Base-by-base conservation (phyloP, 2,113 vertebrate genomes). In the Damaliscus lunatus region DNA sequence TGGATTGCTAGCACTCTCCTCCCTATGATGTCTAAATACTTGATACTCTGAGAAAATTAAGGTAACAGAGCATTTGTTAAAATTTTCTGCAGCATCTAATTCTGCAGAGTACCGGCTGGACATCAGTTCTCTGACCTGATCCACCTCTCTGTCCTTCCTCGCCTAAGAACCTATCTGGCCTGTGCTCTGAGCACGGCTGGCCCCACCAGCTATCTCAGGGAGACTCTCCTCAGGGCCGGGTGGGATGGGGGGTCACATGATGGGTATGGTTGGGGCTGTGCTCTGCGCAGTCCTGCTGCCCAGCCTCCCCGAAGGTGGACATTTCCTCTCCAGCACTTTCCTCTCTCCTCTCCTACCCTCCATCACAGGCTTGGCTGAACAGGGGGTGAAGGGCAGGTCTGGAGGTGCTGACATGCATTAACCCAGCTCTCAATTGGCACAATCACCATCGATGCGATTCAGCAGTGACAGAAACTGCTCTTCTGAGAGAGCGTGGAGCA, bases 401-500 rank as follows among this genome's bases (percentile, higher is more conserved):
- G 3, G 74, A 59, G 36, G 36, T 25, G 25, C 67, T 60, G 81
- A 33, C 67, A 40, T 13, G 33, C 15, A 29, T 11, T 6, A 59
- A 19, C 6, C 33, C 43, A 12, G 33, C n/a, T 83, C 60, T 48
- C n/a, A 77, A 60, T 55, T 7, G 77, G 36, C 21, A 77, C 33
- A 53, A 1, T 4, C 5, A 64, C 36, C 36, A 1, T 10, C 1
- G 4, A 12, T 6, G 27, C 0, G 0, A 31, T 81, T 60, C 60
- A 12, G 14, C 7, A 29, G 43, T 6, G 31, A 50, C 23, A 10
- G 17, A 6, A 25, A 17, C 27, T 62, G 43, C 43, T 91, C 82
- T 33, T n/a, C 29, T 23, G 88, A 86, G 91, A 85, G 27, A 12
- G 16, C 13, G 21, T 5, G 3, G 74, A 25, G 40, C 40, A 19